Conservation (phyloP, 2,113 vertebrate species). For the Cebidichthys violaceus region DNA sequence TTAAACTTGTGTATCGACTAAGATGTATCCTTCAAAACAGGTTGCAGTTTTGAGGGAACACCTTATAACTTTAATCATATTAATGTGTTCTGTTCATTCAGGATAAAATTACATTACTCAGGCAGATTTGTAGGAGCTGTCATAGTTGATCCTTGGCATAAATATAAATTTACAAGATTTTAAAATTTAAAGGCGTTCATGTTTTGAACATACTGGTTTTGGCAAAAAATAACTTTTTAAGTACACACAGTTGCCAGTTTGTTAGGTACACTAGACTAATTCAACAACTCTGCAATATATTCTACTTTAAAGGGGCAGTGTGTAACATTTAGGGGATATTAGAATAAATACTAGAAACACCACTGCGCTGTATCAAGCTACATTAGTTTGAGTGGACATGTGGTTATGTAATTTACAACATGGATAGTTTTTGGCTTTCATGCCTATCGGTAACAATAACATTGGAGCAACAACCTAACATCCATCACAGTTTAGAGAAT, state of each 20-base stretch:
- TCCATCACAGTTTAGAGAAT: background rate
- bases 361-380: background rate
- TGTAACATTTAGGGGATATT: background rate
- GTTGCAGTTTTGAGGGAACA: no score
- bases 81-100: constrained; percentile 1
- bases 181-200: background rate
- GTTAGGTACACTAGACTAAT: background rate
- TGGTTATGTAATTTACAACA: background rate
- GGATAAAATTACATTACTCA: constrained; percentile 29
- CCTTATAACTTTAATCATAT: background rate
- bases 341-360: background rate
- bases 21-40: background rate
- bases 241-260: background rate
- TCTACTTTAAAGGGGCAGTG: background rate
- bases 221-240: background rate
- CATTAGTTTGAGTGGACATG: background rate
- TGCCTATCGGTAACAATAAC: background rate
- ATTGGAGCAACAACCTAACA: background rate
- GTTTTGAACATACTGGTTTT: background rate
- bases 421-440: background rate
- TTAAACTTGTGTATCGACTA: background rate
- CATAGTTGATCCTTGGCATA: constrained; percentile 11
- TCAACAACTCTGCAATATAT: background rate
- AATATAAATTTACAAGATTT: background rate
- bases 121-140: constrained; percentile 9